Evolutionary conservation across 2,797 vertebrate genomes (phyloP).

Genomic region (Cryptoblepharus egeriae): DNA sequence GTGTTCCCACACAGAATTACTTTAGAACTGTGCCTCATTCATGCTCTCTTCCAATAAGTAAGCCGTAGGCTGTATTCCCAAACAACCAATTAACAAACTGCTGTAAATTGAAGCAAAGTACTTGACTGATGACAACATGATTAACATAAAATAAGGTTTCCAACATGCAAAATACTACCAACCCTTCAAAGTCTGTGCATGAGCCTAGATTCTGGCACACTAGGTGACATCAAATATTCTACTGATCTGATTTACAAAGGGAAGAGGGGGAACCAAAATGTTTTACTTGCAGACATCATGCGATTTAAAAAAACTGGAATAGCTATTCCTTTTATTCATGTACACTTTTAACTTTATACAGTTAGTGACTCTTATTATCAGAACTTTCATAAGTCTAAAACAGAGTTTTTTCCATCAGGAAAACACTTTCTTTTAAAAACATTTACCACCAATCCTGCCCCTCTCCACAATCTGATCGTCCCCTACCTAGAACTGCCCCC

Average conservation of each 20-base stretch:
- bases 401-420: too few species aligned
- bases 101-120: constrained; percentile 40
- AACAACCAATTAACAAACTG: constrained; percentile 56
- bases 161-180: not conserved
- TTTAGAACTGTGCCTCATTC: constrained; percentile 22
- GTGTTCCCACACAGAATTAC: constrained; percentile 17
- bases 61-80: constrained; percentile 29
- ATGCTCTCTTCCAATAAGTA: not conserved
- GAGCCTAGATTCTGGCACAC: constrained; percentile 22
- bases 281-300: constrained; percentile 16
- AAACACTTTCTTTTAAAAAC: too few species aligned
- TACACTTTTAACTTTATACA: not conserved
- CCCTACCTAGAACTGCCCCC: too few species aligned
- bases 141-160: constrained; percentile 52
- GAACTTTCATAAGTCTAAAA: not conserved
- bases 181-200: constrained; percentile 19
- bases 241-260: constrained; percentile 27
- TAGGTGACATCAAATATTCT: not conserved
- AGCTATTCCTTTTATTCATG: too few species aligned
- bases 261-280: not conserved
- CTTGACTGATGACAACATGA: constrained; percentile 18
- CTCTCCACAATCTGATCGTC: too few species aligned
- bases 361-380: too few species aligned
- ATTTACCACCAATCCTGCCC: too few species aligned
- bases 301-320: not conserved